Evolutionary conservation across 2,888 invertebrate species (phyloP).

Genomic region (Nymphalis c-album): DNA sequence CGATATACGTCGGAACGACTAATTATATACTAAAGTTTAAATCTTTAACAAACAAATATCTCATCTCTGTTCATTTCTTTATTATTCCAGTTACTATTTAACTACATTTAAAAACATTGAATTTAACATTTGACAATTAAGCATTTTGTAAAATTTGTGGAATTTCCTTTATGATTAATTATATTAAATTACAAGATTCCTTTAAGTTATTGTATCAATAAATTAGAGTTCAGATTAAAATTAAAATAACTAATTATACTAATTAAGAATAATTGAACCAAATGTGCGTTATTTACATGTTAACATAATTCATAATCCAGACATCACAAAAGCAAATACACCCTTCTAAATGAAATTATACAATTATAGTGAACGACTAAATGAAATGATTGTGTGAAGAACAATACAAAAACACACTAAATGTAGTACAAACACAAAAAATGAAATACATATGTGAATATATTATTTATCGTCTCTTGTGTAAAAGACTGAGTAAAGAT

Average conservation of each 20-base stretch:
- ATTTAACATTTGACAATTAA: too few relatives aligned
- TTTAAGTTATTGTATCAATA: too few relatives aligned
- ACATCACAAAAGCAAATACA: constrained; percentile 10
- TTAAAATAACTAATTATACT: background rate
- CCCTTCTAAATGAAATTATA: background rate
- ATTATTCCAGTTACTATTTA: too few relatives aligned
- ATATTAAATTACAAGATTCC: too few relatives aligned
- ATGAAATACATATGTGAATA: constrained; percentile 5
- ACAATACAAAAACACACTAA: background rate
- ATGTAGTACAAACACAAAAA: background rate
- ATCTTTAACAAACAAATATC: too few relatives aligned
- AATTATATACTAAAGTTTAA: too few relatives aligned
- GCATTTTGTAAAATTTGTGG: too few relatives aligned
- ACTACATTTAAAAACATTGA: too few relatives aligned
- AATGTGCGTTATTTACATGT: constrained; percentile 6
- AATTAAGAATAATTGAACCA: background rate
- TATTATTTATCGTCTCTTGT: background rate
- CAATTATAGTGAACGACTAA: constrained; percentile 6
- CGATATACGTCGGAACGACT: background rate
- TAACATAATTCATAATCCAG: constrained; percentile 1
- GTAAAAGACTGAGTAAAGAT: constrained; percentile 1
- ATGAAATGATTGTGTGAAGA: constrained; percentile 9
- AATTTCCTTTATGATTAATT: too few relatives aligned
- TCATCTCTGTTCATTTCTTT: too few relatives aligned
- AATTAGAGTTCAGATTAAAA: background rate